phyloP scores from a whole-genome alignment of 2,888 invertebrate species.

The Hedychridium roseum region DNA sequence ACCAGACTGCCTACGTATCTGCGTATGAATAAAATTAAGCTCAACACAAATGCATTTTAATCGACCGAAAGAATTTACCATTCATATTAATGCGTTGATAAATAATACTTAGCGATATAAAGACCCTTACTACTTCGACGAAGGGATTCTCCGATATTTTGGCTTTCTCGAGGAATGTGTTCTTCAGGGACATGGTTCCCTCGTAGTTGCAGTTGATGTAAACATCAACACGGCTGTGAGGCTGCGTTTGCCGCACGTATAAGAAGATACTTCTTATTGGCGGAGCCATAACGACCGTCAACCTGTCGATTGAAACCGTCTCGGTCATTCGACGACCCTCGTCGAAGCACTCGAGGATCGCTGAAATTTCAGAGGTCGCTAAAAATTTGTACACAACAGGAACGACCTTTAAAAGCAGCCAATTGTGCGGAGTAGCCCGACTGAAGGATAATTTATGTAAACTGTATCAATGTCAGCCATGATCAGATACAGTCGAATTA shows the following conservation, averaged over 20 bases:
- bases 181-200: conserved; percentile 68
- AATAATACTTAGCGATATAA: too few relatives aligned
- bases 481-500: not conserved
- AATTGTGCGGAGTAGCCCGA: too few relatives aligned
- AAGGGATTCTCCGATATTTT: conserved; percentile 39
- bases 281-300: conserved; percentile 67
- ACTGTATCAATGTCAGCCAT: not conserved
- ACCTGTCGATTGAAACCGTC: conserved; percentile 70
- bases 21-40: too few relatives aligned
- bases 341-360: conserved; percentile 71
- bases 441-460: not conserved
- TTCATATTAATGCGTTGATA: too few relatives aligned
- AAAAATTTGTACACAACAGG: not conserved
- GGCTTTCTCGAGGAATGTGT: conserved; percentile 57
- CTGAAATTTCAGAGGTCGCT: conserved; percentile 59
- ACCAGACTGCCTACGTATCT: too few relatives aligned
- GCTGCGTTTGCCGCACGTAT: conserved; percentile 67
- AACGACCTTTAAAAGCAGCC: not conserved
- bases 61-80: too few relatives aligned
- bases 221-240: conserved; percentile 70
- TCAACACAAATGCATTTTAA: too few relatives aligned
- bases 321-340: conserved; percentile 68
- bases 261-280: conserved; percentile 69
- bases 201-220: conserved; percentile 73
- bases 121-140: conserved; percentile 60